A percentile compares a stretch with the other conserved stretches of the same genome.
phyloP scores from a whole-genome alignment of 2,888 invertebrate genomes.

The Acanthosepion pharaonis region DNA sequence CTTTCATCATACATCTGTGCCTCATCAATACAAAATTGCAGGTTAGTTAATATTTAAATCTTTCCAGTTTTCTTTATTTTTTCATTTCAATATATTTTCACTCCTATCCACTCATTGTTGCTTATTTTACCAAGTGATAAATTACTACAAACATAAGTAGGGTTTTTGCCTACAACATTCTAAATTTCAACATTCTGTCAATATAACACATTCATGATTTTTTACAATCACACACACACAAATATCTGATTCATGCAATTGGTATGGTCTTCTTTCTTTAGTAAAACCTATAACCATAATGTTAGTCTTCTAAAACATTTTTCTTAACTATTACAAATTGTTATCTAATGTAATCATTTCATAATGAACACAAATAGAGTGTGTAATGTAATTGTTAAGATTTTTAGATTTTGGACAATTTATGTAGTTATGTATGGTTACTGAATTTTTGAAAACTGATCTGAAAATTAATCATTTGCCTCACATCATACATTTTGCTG shows the following conservation, averaged over 20 bases:
- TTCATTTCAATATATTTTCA: background rate
- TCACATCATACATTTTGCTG: background rate
- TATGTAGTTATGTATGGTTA: too few relatives aligned
- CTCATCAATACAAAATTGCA: background rate
- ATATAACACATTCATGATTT: background rate
- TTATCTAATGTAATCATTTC: background rate
- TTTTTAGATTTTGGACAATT: background rate
- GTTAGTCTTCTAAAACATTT: background rate
- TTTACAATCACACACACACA: background rate
- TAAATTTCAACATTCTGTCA: background rate
- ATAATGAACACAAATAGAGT: background rate
- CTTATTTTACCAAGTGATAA: background rate
- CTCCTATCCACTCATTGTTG: background rate
- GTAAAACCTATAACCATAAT: background rate
- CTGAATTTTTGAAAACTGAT: background rate
- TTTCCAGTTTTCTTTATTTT: background rate
- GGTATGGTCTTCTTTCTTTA: background rate
- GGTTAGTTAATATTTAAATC: background rate
- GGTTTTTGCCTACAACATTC: background rate
- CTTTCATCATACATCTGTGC: background rate
- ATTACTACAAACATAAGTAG: background rate
- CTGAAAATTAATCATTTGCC: background rate
- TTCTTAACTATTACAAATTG: background rate
- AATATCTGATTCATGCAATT: background rate
- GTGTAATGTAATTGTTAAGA: background rate